phyloP scores from a whole-genome alignment of 92 coral and sea anemone genomes.

The Umimayanthus chanpuru region DNA sequence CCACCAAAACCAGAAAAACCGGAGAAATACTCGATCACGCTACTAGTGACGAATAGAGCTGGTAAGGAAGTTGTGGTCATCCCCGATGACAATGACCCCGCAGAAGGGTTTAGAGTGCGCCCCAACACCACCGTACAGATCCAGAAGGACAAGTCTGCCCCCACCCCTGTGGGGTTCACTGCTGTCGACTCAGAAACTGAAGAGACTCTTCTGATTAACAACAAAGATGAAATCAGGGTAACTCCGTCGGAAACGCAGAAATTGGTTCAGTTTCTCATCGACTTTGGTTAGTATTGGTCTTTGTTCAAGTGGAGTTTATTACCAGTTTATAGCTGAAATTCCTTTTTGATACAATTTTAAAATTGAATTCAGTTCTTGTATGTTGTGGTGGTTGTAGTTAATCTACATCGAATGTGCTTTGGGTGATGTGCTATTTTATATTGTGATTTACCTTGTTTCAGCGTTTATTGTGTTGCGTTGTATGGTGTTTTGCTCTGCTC shows the following conservation, averaged over 20 bases:
- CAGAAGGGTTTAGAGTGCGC: conserved; percentile 66
- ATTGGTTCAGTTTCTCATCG: conserved; percentile 38
- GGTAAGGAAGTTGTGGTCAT: conserved; percentile 69
- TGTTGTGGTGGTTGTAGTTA: too few species aligned
- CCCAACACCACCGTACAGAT: conserved; percentile 64
- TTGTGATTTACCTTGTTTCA: neutral
- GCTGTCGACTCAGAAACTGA: conserved; percentile 87
- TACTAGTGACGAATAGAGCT: conserved; percentile 78
- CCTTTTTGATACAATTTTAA: neutral
- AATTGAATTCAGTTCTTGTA: too few species aligned
- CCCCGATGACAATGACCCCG: conserved; percentile 84
- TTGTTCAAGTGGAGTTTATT: neutral
- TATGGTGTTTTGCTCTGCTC: neutral
- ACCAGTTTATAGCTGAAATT: neutral
- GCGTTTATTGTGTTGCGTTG: neutral
- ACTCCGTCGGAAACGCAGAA: conserved; percentile 71
- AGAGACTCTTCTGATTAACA: conserved; percentile 70
- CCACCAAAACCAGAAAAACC: conserved; percentile 50
- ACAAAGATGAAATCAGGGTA: conserved; percentile 60
- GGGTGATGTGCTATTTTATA: neutral
- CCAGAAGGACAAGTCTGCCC: conserved; percentile 54
- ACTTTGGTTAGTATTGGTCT: conserved; percentile 54
- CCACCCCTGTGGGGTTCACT: conserved; percentile 60
- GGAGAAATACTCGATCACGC: conserved; percentile 57
- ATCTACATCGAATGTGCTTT: neutral